These are phyloP conservation scores for Chamaea fasciata DNA, from an alignment of 2,113 vertebrate species.

Conservation along the genomic window DNA sequence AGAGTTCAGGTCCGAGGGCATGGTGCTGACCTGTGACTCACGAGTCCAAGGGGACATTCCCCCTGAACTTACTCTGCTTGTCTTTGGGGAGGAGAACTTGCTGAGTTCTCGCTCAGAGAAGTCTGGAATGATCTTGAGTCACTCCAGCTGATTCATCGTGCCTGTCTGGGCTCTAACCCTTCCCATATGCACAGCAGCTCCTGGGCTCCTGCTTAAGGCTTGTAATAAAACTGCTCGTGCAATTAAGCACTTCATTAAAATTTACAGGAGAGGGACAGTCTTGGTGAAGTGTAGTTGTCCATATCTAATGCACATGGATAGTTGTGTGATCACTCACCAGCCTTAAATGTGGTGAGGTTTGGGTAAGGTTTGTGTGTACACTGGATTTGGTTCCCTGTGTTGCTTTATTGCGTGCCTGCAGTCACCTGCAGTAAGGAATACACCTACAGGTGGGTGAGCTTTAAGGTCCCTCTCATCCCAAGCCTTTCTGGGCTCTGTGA, in stretches of 20 bases:
- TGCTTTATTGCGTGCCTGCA: background rate
- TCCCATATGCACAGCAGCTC: background rate
- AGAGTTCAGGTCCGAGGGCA: background rate
- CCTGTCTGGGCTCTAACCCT: background rate
- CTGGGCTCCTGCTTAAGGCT: background rate
- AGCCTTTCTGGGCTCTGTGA: background rate
- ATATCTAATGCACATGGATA: accelerated
- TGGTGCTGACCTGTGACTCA: background rate
- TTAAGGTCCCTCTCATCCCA: background rate
- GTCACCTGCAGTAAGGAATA: accelerated
- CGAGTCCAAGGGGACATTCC: background rate
- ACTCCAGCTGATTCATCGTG: constrained; percentile 21
- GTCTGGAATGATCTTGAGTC: background rate
- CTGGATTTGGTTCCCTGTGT: background rate
- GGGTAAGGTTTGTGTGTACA: background rate
- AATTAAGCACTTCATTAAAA: background rate
- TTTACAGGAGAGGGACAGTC: background rate
- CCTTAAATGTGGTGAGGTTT: background rate
- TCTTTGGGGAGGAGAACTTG: background rate
- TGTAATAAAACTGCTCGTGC: background rate
- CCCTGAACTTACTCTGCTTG: background rate
- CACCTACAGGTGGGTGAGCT: background rate
- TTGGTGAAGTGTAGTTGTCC: background rate
- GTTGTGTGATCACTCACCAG: background rate
- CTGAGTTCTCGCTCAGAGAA: background rate